Percentiles rank a stretch among this genome's conserved stretches.
Evolutionary conservation across 2,113 vertebrate species (phyloP).

Genomic region (Miniopterus natalensis): DNA sequence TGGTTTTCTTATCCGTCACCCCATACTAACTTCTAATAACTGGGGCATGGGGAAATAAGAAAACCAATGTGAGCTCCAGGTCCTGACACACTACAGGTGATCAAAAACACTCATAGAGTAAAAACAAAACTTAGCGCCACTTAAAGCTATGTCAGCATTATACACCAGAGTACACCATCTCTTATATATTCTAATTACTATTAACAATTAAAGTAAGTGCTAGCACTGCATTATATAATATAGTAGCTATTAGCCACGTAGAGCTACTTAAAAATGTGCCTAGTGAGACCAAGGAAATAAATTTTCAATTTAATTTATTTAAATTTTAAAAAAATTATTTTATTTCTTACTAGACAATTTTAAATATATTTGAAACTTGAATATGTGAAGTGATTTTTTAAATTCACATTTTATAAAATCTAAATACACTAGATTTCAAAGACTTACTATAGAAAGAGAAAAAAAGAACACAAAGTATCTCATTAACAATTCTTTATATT

Average conservation of each 20-base stretch:
- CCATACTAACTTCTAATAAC: not conserved
- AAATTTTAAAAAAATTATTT: not conserved
- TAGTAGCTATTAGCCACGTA: not conserved
- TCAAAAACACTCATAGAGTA: not conserved
- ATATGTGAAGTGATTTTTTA: not conserved
- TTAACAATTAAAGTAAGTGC: not conserved
- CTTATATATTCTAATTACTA: not conserved
- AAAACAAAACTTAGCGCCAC: not conserved
- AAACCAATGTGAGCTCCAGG: not conserved
- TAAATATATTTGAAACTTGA: not conserved
- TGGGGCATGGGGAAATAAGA: not conserved
- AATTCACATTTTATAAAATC: not conserved
- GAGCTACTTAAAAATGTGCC: not conserved
- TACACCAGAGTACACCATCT: not conserved
- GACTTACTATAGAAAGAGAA: not conserved
- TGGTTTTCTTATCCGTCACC: not conserved
- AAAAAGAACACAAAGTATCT: not conserved
- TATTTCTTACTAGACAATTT: not conserved
- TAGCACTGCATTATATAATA: not conserved
- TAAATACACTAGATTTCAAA: conserved; percentile 25
- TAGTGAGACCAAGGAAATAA: not conserved
- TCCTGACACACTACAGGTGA: not conserved
- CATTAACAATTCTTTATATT: not conserved
- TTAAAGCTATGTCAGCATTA: not conserved
- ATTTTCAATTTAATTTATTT: not conserved